Evolutionary conservation across 2,113 vertebrate genomes (phyloP).

Genomic region (Pholis gunnellus): DNA sequence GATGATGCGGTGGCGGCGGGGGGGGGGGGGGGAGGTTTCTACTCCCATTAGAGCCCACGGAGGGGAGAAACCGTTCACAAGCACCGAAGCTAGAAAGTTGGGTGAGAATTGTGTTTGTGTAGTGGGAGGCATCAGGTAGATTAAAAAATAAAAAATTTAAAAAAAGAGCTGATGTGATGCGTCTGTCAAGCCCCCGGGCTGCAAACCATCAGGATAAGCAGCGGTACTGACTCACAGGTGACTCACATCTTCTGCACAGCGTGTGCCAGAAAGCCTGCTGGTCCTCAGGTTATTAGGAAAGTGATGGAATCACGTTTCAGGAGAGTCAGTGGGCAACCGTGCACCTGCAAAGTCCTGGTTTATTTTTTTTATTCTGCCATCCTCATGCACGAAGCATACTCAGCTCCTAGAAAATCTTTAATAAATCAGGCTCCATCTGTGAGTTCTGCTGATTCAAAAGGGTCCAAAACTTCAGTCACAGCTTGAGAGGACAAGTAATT

Average conservation of each 20-base stretch:
- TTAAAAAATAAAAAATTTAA: no score
- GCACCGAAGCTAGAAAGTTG: slow-evolving; percentile 46
- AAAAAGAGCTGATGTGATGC: slow-evolving; percentile 11
- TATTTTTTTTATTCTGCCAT: no score
- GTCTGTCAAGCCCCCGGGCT: not conserved
- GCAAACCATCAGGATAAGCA: slow-evolving; percentile 22
- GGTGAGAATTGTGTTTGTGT: slow-evolving; percentile 14
- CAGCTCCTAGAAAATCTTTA: no score
- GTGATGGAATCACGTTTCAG: not conserved
- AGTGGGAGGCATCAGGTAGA: slow-evolving; percentile 36
- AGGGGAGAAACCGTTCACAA: slow-evolving; percentile 35
- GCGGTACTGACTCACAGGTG: slow-evolving; percentile 45
- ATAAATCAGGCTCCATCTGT: not conserved
- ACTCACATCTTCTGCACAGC: slow-evolving; percentile 20
- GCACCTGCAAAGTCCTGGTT: not conserved
- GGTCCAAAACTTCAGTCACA: not conserved
- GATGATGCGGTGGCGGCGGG: slow-evolving; percentile 37
- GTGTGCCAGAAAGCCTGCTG: not conserved
- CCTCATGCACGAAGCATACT: not conserved
- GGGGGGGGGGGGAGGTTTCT: slow-evolving; percentile 16
- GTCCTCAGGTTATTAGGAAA: not conserved
- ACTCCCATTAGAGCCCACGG: slow-evolving; percentile 45
- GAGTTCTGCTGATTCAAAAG: not conserved
- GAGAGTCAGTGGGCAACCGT: not conserved
- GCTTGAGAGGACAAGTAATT: not conserved